phyloP scores from a whole-genome alignment of 2,113 vertebrate species.

The Alaudala cheleensis region DNA sequence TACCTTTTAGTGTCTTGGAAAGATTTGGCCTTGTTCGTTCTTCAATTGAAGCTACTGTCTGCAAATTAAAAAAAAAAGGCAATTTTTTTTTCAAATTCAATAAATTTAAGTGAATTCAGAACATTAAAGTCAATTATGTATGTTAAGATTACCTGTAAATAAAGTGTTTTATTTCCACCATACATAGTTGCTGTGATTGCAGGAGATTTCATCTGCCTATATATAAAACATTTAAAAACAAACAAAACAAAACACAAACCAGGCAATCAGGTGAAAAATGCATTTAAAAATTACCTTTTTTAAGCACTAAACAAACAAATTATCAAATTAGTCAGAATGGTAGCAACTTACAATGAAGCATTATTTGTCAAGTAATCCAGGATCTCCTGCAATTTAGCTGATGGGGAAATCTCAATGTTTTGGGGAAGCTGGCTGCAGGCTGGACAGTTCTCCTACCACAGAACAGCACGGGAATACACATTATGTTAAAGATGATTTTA shows the following conservation, averaged over 20 bases:
- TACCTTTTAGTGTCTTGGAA: conserved; percentile 92
- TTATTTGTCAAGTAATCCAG: conserved; percentile 90
- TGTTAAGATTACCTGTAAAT: conserved; percentile 86
- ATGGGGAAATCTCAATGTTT: conserved; percentile 87
- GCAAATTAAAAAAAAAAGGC: background rate
- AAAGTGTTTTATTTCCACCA: conserved; percentile 96
- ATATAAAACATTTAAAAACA: background rate
- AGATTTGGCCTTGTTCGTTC: conserved; percentile 91
- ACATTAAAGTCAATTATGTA: background rate
- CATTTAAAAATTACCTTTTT: background rate
- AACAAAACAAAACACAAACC: background rate
- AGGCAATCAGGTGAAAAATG: background rate
- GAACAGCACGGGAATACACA: background rate
- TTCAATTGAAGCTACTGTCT: conserved; percentile 92
- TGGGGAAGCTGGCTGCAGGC: conserved; percentile 96
- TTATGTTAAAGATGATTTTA: background rate
- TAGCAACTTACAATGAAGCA: conserved; percentile 85
- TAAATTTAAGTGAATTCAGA: background rate
- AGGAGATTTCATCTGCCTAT: conserved; percentile 95
- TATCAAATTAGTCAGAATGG: background rate
- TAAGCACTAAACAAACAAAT: background rate
- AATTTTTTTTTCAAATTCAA: background rate
- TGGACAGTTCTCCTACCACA: conserved; percentile 85
- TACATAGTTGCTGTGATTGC: conserved; percentile 93
- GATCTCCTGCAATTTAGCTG: conserved; percentile 91